Percentiles rank a stretch among this genome's conserved stretches.
These are phyloP conservation scores for Epinephelus coioides DNA, from an alignment of 2,797 vertebrate genomes.

Conservation along the genomic window DNA sequence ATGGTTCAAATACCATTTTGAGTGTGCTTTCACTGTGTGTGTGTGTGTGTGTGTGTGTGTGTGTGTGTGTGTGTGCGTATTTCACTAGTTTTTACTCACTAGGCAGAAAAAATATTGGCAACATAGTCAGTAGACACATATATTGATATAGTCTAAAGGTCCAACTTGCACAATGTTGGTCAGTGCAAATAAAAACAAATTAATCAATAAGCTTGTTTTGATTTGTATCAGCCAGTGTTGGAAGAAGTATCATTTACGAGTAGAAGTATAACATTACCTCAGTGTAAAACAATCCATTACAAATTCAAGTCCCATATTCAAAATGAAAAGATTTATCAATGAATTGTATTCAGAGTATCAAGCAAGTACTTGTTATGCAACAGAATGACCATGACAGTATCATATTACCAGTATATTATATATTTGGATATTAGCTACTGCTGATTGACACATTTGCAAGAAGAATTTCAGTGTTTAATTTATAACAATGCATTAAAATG, in stretches of 20 bases:
- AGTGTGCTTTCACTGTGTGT: too few relatives aligned
- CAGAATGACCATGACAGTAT: neutral
- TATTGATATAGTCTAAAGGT: conserved; percentile 15
- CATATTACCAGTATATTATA: neutral
- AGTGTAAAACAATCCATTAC: too few relatives aligned
- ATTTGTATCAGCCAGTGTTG: neutral
- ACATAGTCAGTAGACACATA: conserved; percentile 11
- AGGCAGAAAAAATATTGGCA: neutral
- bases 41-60: too few relatives aligned
- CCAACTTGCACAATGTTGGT: conserved; percentile 5
- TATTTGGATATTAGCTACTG: neutral
- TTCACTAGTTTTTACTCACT: neutral
- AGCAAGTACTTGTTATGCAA: neutral
- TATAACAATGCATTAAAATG: neutral
- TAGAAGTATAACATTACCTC: too few relatives aligned
- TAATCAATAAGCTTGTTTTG: neutral
- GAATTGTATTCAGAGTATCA: neutral
- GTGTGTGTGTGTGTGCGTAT: too few relatives aligned
- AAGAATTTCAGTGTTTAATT: neutral
- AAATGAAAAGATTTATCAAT: neutral
- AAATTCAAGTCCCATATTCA: neutral
- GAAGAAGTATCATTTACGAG: neutral
- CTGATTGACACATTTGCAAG: neutral
- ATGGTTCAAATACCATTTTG: neutral
- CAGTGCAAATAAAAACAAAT: conserved; percentile 3